Evolutionary conservation across 2,888 invertebrate species (phyloP).

Genomic region (Phragmatobia fuliginosa): DNA sequence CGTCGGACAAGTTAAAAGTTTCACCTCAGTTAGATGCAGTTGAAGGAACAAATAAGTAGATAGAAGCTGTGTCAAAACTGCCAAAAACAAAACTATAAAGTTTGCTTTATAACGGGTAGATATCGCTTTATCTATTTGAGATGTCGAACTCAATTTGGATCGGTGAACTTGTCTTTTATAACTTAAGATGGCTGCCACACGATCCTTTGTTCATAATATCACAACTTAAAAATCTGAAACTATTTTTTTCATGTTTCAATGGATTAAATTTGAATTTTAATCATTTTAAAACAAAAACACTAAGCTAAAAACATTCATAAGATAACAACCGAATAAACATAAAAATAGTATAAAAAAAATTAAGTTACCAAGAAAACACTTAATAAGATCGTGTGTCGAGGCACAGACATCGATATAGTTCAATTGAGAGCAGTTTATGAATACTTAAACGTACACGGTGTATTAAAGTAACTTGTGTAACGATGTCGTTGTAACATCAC

Average conservation of each 20-base stretch:
- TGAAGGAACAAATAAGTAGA: conserved; percentile 85
- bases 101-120: conserved; percentile 82
- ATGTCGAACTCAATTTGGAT: conserved; percentile 83
- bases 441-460: conserved; percentile 69
- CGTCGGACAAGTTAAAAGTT: conserved; percentile 82
- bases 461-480: conserved; percentile 63
- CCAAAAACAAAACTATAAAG: conserved; percentile 88
- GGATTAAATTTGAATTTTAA: conserved; percentile 48
- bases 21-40: conserved; percentile 77
- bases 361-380: conserved; percentile 64
- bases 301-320: conserved; percentile 63
- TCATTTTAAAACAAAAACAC: conserved; percentile 55
- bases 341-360: conserved; percentile 55
- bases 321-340: conserved; percentile 66
- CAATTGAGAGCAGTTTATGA: conserved; percentile 71
- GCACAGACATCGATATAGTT: conserved; percentile 51
- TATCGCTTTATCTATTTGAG: conserved; percentile 83
- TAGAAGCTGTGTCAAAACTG: conserved; percentile 85
- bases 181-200: conserved; percentile 52
- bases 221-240: conserved; percentile 30
- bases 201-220: conserved; percentile 57
- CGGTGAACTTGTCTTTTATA: conserved; percentile 67
- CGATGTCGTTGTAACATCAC: conserved; percentile 67
- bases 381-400: conserved; percentile 47
- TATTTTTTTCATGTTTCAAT: conserved; percentile 39